Evolutionary conservation across 2,888 invertebrate species (phyloP).

Genomic region (Cepaea hortensis): DNA sequence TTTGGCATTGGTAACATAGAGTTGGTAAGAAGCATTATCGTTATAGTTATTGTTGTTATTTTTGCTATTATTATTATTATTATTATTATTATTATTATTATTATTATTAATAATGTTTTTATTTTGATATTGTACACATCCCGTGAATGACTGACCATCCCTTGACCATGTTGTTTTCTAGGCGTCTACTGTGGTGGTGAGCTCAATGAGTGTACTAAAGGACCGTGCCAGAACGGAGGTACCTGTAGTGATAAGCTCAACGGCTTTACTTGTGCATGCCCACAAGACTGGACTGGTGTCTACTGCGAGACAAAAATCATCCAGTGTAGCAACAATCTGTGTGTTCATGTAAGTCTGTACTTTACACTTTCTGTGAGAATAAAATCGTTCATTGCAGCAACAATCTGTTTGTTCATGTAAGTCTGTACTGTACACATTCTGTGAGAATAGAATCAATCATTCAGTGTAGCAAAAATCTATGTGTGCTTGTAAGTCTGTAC

Average conservation of each 20-base stretch:
- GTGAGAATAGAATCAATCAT: not conserved
- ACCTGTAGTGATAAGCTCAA: conserved; percentile 59
- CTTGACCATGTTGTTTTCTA: not conserved
- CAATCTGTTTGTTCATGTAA: conserved; percentile 82
- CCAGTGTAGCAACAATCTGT: conserved; percentile 79
- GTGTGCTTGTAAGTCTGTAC: conserved; percentile 68
- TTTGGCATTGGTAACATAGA: no score
- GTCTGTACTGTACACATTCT: not conserved
- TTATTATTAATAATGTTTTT: no score
- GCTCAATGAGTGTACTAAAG: conserved; percentile 64
- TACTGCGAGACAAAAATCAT: conserved; percentile 76
- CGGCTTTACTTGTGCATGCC: conserved; percentile 82
- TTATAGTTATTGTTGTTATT: no score
- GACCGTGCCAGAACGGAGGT: conserved; percentile 64
- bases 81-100: no score
- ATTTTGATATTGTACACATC: no score
- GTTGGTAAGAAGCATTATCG: no score
- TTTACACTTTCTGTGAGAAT: conserved; percentile 77
- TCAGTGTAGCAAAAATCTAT: conserved; percentile 52
- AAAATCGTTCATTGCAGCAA: conserved; percentile 61
- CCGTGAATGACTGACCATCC: no score
- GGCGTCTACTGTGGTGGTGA: conserved; percentile 56
- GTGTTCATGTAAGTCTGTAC: conserved; percentile 78
- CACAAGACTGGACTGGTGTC: conserved; percentile 72
- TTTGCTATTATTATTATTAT: no score